A percentile compares a stretch with the other conserved stretches of the same genome.
Conservation (phyloP, 2,113 vertebrate genomes). For the Mus musculus region GRCm39 chr4:135598501-135599000, state of each 20-base stretch:
- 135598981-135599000: not conserved
- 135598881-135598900: slow-evolving; percentile 43
- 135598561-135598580: slow-evolving; percentile 69
- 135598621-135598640: slow-evolving; percentile 89
- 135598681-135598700: slow-evolving; percentile 87
- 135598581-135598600: slow-evolving; percentile 74
- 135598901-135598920: slow-evolving; percentile 47
- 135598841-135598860: slow-evolving; percentile 42
- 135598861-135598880: slow-evolving; percentile 63
- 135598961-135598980: not conserved
- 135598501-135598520: not conserved
- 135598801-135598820: slow-evolving; percentile 97
- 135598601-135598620: slow-evolving; percentile 82
- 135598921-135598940: slow-evolving; percentile 39
- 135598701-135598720: slow-evolving; percentile 82
- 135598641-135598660: slow-evolving; percentile 89
- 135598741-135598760: slow-evolving; percentile 97
- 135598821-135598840: slow-evolving; percentile 92
- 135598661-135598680: slow-evolving; percentile 87
- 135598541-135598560: slow-evolving; percentile 56
- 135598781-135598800: slow-evolving; percentile 97
- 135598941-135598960: slow-evolving; percentile 62
- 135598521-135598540: slow-evolving; percentile 52
- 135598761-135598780: slow-evolving; percentile 90
- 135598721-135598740: slow-evolving; percentile 94